These are phyloP conservation scores for Ectropis grisescens DNA, from an alignment of 1,140 invertebrate species.

Conservation along the genomic window DNA sequence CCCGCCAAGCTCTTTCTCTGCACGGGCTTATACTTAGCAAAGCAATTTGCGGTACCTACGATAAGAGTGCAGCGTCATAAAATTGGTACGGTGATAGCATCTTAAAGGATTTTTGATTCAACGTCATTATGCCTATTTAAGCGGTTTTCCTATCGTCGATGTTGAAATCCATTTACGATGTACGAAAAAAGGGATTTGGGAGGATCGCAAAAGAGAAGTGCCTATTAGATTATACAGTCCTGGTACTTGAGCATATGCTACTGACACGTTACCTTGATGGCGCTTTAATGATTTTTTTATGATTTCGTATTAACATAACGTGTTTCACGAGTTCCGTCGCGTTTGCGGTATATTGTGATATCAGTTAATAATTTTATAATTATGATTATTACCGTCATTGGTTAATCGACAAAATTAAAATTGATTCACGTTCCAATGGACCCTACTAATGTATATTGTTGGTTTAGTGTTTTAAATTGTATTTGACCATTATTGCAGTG, in stretches of 20 bases:
- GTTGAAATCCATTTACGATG: conserved; percentile 26
- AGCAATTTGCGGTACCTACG: conserved; percentile 20
- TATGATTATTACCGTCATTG: too few relatives aligned
- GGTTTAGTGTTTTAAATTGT: too few relatives aligned
- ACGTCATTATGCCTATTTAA: conserved; percentile 8
- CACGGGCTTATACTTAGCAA: too few relatives aligned
- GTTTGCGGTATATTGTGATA: too few relatives aligned
- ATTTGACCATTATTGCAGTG: too few relatives aligned
- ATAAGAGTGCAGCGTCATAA: conserved; percentile 30
- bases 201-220: conserved; percentile 19
- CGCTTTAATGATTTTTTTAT: conserved; percentile 30
- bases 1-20: too few relatives aligned
- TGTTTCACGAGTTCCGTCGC: too few relatives aligned
- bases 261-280: conserved; percentile 25
- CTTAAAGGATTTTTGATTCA: conserved; percentile 28
- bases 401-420: too few relatives aligned
- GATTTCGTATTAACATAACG: too few relatives aligned
- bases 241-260: conserved; percentile 17
- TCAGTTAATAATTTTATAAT: too few relatives aligned
- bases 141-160: conserved; percentile 21
- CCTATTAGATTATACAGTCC: conserved; percentile 28
- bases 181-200: conserved; percentile 26
- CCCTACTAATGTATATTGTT: too few relatives aligned
- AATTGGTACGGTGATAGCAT: conserved; percentile 18
- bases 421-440: too few relatives aligned